A percentile compares a stretch with the other conserved stretches of the same genome.
phyloP scores from a whole-genome alignment of 2,888 invertebrate species.

The Aspidiotus destructor region DNA sequence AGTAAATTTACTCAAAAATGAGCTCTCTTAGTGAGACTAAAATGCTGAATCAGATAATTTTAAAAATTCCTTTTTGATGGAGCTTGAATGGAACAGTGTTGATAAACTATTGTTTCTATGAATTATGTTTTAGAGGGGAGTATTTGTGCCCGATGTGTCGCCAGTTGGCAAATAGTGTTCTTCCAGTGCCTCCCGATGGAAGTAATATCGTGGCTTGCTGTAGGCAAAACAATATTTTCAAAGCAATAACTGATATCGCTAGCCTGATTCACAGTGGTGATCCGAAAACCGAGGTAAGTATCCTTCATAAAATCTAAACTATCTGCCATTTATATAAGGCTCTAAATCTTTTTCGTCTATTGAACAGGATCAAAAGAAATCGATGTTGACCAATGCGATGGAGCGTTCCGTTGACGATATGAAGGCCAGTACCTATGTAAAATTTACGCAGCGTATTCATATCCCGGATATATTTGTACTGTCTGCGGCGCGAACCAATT shows the following conservation, averaged over 20 bases:
- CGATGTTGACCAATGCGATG: conserved; percentile 53
- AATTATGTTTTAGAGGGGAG: conserved; percentile 15
- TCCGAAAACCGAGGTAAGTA: neutral
- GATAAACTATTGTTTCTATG: neutral
- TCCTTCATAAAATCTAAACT: neutral
- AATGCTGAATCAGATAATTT: too few relatives aligned
- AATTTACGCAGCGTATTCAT: conserved; percentile 57
- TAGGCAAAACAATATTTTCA: conserved; percentile 9
- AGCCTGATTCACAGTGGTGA: conserved; percentile 9
- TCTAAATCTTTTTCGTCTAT: neutral
- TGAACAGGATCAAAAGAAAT: neutral
- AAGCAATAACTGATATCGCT: conserved; percentile 11
- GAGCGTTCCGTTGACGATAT: conserved; percentile 90
- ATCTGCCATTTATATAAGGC: conserved; percentile 1
- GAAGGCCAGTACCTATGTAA: conserved; percentile 74
- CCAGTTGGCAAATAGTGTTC: conserved; percentile 79
- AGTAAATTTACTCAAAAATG: too few relatives aligned
- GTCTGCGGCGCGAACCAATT: conserved; percentile 79
- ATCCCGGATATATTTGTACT: conserved; percentile 48
- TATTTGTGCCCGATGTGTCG: conserved; percentile 62
- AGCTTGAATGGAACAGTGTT: neutral
- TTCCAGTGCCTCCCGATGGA: conserved; percentile 60
- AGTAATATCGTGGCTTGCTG: neutral
- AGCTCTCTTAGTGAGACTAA: too few relatives aligned
- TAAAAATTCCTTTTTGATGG: too few relatives aligned